A percentile compares a stretch with the other conserved stretches of the same genome.
These are phyloP conservation scores for Scomber japonicus DNA, from an alignment of 2,113 vertebrate species.

Conservation along the genomic window DNA sequence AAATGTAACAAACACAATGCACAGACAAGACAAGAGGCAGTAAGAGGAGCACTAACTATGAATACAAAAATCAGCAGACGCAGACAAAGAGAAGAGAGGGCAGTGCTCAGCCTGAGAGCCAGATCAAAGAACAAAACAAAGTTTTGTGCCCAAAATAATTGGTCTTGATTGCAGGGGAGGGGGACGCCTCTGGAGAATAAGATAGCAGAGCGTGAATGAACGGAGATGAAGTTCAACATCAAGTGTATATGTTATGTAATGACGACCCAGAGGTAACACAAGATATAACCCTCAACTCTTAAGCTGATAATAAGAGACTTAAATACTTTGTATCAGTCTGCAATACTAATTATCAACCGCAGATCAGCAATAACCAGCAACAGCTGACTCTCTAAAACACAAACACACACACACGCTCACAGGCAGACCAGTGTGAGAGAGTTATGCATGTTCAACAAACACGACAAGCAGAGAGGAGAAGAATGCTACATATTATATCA, in stretches of 20 bases:
- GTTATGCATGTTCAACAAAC: background rate
- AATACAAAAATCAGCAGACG: slow-evolving; percentile 17
- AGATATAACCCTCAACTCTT: slow-evolving; percentile 1
- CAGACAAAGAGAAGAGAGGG: background rate
- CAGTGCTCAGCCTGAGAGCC: slow-evolving; percentile 24
- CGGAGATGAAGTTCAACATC: slow-evolving; percentile 18
- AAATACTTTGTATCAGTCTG: background rate
- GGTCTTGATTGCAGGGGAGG: slow-evolving; percentile 53
- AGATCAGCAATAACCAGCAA: slow-evolving; percentile 36
- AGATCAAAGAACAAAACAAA: slow-evolving; percentile 53
- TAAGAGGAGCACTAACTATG: background rate
- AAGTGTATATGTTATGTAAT: slow-evolving; percentile 30
- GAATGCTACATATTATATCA: slow-evolving; percentile 21
- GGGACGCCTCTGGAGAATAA: slow-evolving; percentile 53
- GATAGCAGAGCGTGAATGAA: slow-evolving; percentile 38
- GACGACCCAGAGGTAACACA: slow-evolving; percentile 2
- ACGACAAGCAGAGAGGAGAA: background rate
- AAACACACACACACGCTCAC: slow-evolving; percentile 15
- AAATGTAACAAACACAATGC: slow-evolving; percentile 38
- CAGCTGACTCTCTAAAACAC: slow-evolving; percentile 35
- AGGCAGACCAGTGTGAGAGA: slow-evolving; percentile 1
- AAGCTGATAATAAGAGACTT: background rate
- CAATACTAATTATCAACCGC: slow-evolving; percentile 31
- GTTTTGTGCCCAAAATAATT: slow-evolving; percentile 66
- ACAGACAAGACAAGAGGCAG: background rate